These are phyloP conservation scores for Macrotrachela quadricornifera DNA, from an alignment of 1,140 invertebrate genomes.

Conservation along the genomic window DNA sequence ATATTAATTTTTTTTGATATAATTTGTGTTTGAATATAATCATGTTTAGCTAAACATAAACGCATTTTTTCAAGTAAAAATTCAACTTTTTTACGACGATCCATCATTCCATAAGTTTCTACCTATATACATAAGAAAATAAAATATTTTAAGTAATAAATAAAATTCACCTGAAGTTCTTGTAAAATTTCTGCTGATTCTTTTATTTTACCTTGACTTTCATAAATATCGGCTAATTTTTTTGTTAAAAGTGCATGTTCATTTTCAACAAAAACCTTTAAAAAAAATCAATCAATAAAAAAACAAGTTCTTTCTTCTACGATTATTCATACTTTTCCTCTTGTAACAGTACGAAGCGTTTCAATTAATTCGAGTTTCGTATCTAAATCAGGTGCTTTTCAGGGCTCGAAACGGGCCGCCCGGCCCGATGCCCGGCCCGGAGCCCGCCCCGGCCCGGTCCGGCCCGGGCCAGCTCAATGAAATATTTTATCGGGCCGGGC, in stretches of 20 bases:
- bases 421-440: too few relatives aligned
- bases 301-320: too few relatives aligned
- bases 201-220: constrained; percentile 66
- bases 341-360: constrained; percentile 75
- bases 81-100: constrained; percentile 79
- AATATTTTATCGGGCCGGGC: too few relatives aligned
- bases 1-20: constrained; percentile 96
- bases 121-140: too few relatives aligned
- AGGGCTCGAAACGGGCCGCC: too few relatives aligned
- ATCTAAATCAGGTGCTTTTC: constrained; percentile 4
- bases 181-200: constrained; percentile 79
- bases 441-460: too few relatives aligned
- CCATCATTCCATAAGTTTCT: constrained; percentile 98
- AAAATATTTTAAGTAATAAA: too few relatives aligned
- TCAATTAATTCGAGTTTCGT: constrained; percentile 74
- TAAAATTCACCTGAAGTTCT: constrained; percentile 82
- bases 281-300: too few relatives aligned
- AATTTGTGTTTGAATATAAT: constrained; percentile 89
- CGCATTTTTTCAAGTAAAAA: constrained; percentile 96
- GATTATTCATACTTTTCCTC: too few relatives aligned
- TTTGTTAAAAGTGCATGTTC: constrained; percentile 84
- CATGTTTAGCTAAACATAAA: constrained; percentile 75
- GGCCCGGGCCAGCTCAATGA: too few relatives aligned
- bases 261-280: constrained; percentile 97
- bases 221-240: constrained; percentile 73